Conservation (phyloP, 2,888 invertebrate species). For the Aphodius sticticus region DNA sequence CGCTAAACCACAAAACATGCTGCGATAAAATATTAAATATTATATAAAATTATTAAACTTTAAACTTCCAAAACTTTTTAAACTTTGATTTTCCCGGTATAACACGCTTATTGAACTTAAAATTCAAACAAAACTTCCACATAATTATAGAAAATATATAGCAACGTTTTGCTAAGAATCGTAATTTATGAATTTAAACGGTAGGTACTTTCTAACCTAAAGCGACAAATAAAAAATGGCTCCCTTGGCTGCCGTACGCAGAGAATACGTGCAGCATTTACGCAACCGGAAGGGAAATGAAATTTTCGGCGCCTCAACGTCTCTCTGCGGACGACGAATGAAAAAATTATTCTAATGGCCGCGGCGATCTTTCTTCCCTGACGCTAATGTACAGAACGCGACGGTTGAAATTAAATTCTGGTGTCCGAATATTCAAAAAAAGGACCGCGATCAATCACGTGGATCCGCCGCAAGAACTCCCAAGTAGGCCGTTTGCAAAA, state of each 20-base stretch:
- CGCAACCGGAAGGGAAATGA: not conserved
- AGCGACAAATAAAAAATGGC: not conserved
- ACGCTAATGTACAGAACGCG: not conserved
- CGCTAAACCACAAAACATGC: no score
- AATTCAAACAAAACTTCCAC: no score
- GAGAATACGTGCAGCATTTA: not conserved
- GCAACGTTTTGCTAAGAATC: no score
- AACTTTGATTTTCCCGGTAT: no score
- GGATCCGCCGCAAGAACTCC: not conserved
- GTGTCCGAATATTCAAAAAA: not conserved
- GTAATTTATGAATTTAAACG: no score
- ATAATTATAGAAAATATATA: no score
- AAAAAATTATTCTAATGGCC: not conserved
- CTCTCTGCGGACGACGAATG: not conserved
- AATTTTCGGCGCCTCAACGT: not conserved
- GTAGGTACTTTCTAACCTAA: not conserved
- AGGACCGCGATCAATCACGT: not conserved
- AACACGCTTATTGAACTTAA: no score
- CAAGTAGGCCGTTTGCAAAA: not conserved
- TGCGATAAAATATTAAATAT: no score
- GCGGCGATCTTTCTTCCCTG: not conserved
- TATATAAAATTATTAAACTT: no score
- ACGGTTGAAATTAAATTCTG: slow-evolving; percentile 4
- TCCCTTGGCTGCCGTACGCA: not conserved
- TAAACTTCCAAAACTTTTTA: no score